phyloP scores from a whole-genome alignment of 2,113 vertebrate genomes.

The Paradoxurus hermaphroditus region DNA sequence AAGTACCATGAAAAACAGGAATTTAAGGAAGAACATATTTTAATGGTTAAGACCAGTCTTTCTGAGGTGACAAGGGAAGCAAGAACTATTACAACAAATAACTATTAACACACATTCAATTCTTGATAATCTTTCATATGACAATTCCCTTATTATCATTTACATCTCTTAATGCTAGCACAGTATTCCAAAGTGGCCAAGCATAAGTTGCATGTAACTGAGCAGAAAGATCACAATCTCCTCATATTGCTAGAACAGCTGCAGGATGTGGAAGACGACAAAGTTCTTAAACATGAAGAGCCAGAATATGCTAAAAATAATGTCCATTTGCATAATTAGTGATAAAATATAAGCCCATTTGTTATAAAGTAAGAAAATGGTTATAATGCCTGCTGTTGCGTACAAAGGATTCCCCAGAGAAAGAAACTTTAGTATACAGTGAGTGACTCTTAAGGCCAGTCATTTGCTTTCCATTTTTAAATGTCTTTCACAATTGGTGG shows the following conservation, averaged over 20 bases:
- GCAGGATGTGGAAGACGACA: neutral
- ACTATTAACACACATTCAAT: neutral
- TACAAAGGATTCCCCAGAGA: neutral
- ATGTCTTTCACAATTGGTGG: constrained; percentile 6
- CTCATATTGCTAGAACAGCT: neutral
- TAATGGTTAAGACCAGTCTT: constrained; percentile 40
- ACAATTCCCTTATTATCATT: constrained; percentile 8
- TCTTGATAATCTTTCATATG: neutral
- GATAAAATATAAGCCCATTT: neutral
- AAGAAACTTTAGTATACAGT: neutral
- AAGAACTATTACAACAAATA: neutral
- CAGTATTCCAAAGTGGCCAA: neutral
- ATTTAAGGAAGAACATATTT: constrained; percentile 4
- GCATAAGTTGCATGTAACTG: neutral
- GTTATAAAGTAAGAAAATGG: neutral
- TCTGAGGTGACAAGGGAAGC: neutral
- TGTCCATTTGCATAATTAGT: neutral
- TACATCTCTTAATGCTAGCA: constrained; percentile 38
- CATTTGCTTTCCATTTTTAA: neutral
- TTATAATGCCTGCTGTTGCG: neutral
- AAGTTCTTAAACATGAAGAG: neutral
- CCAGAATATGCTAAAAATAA: neutral
- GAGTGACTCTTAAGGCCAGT: neutral
- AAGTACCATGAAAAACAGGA: neutral
- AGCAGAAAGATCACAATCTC: neutral